Percentiles rank a stretch among this genome's conserved stretches.
These are phyloP conservation scores for Psilanteris sp. DNA, from an alignment of 1,140 invertebrate genomes.

Conservation along the genomic window DNA sequence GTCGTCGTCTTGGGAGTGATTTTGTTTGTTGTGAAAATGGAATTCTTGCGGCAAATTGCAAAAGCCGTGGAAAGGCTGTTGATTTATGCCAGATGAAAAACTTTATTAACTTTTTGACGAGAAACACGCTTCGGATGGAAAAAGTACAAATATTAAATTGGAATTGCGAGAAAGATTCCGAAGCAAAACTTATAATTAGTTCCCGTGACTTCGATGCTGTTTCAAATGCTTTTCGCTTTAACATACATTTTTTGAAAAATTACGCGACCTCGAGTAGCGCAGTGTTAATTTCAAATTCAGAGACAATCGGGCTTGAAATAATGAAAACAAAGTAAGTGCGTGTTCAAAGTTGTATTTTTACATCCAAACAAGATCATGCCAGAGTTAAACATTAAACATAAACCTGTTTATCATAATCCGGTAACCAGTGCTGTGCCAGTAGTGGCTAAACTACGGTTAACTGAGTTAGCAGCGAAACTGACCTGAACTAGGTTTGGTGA, in stretches of 20 bases:
- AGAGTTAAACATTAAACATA: no score
- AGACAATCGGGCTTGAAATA: no score
- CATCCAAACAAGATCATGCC: no score
- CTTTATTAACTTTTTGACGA: conserved; percentile 37
- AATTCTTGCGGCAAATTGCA: conserved; percentile 10
- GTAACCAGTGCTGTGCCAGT: no score
- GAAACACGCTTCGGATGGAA: conserved; percentile 11
- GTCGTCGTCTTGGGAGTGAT: conserved; percentile 13
- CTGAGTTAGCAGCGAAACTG: no score
- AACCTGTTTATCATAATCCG: no score
- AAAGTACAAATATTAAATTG: conserved; percentile 24
- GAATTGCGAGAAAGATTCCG: conserved; percentile 5
- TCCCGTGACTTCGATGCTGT: background rate
- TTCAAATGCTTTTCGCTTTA: conserved; percentile 6
- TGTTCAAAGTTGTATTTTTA: no score
- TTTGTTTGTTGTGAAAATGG: conserved; percentile 26
- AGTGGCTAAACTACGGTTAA: no score
- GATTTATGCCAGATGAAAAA: conserved; percentile 22
- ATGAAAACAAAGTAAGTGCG: no score
- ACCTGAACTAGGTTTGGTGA: no score
- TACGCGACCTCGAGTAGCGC: no score
- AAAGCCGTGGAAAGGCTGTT: conserved; percentile 5
- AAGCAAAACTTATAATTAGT: conserved; percentile 22
- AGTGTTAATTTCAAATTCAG: no score
- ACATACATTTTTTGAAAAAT: conserved; percentile 15